phyloP scores from a whole-genome alignment of 1,140 invertebrate species.

The Cotesia typhae region DNA sequence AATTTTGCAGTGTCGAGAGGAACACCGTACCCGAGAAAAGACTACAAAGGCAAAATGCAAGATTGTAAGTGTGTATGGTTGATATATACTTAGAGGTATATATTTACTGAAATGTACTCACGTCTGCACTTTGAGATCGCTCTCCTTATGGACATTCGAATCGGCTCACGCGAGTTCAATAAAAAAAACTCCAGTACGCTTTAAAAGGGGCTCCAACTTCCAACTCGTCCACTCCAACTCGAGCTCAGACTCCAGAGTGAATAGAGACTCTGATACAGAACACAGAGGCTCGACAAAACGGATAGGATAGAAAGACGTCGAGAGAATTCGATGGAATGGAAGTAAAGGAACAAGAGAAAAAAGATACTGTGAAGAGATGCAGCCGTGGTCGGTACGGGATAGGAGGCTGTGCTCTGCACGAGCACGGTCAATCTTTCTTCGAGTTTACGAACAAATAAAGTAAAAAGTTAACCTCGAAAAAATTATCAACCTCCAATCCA shows the following conservation, averaged over 20 bases:
- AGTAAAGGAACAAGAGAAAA: background rate
- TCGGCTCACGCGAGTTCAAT: constrained; percentile 29
- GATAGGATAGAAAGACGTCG: constrained; percentile 2
- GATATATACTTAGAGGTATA: background rate
- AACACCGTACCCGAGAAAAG: background rate
- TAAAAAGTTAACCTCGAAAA: background rate
- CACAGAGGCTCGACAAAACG: background rate
- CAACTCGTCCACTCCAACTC: background rate
- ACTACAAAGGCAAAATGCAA: constrained; percentile 10
- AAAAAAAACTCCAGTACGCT: constrained; percentile 29
- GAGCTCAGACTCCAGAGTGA: too few species aligned
- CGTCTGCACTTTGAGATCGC: constrained; percentile 31
- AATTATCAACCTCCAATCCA: background rate
- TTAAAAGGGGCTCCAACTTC: constrained; percentile 29
- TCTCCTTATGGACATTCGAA: constrained; percentile 42
- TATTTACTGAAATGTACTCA: constrained; percentile 22
- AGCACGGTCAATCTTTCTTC: background rate
- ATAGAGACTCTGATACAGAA: too few species aligned
- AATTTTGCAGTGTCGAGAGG: constrained; percentile 24
- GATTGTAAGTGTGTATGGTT: background rate
- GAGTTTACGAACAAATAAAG: background rate
- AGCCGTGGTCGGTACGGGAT: background rate
- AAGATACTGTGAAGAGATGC: background rate
- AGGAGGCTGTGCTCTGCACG: constrained; percentile 3
- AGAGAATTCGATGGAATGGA: background rate